phyloP scores from a whole-genome alignment of 1,140 invertebrate genomes.

The Drosophila orosa region DNA sequence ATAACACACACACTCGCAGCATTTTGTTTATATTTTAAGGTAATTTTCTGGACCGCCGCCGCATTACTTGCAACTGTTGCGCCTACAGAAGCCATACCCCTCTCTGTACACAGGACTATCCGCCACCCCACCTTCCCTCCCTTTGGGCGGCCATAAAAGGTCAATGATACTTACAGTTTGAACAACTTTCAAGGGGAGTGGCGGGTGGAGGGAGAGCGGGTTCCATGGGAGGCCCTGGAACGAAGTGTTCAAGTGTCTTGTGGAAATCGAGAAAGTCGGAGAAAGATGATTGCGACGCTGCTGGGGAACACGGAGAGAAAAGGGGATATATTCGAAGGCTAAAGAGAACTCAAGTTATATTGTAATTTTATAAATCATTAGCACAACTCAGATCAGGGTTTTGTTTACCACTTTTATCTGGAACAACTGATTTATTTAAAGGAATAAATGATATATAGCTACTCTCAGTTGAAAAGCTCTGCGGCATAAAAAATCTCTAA shows the following conservation, averaged over 20 bases:
- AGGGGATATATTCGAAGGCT: not conserved
- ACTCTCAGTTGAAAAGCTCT: too few relatives aligned
- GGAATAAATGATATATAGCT: too few relatives aligned
- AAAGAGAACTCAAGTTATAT: not conserved
- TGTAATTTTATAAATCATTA: too few relatives aligned
- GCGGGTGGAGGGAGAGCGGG: not conserved
- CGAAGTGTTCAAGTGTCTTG: conserved; percentile 71
- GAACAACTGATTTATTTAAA: too few relatives aligned
- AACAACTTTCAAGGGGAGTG: conserved; percentile 42
- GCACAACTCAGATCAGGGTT: too few relatives aligned
- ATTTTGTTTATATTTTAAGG: conserved; percentile 72
- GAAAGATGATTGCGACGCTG: conserved; percentile 22
- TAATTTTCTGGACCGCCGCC: conserved; percentile 71
- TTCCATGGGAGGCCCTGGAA: conserved; percentile 8
- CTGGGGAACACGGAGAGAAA: not conserved
- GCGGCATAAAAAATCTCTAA: too few relatives aligned
- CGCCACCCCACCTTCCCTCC: not conserved
- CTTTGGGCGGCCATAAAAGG: conserved; percentile 39
- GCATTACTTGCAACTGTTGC: conserved; percentile 73
- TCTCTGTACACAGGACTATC: not conserved
- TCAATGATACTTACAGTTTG: conserved; percentile 80
- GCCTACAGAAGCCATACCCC: conserved; percentile 42
- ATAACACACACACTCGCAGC: not conserved
- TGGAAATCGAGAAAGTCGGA: conserved; percentile 62
- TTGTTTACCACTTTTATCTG: too few relatives aligned